These are phyloP conservation scores for Solea solea DNA, from an alignment of 2,113 vertebrate species.

Conservation along the genomic window DNA sequence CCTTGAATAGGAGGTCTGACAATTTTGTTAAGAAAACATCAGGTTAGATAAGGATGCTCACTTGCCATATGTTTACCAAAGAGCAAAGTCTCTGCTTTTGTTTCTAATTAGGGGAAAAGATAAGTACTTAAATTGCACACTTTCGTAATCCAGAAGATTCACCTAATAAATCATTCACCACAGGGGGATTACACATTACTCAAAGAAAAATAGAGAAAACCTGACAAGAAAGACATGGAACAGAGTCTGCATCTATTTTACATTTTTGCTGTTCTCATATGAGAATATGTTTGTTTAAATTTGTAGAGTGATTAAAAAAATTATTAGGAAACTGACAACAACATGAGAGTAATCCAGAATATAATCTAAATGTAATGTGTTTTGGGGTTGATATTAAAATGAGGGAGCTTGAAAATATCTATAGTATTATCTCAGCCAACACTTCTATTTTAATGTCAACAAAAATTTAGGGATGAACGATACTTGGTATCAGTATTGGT, in stretches of 20 bases:
- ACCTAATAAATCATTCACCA: constrained; percentile 18
- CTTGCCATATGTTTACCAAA: not conserved
- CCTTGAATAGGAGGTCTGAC: not conserved
- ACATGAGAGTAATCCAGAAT: no score
- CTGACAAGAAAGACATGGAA: not conserved
- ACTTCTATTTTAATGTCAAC: no score
- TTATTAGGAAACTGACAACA: no score
- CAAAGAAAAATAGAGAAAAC: not conserved
- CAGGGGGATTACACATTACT: constrained; percentile 12
- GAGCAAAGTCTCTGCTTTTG: constrained; percentile 15
- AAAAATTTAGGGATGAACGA: no score
- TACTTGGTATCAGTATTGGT: no score
- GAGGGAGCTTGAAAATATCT: no score
- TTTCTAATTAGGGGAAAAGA: not conserved
- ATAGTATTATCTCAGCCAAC: no score
- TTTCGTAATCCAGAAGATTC: not conserved
- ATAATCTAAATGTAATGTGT: no score
- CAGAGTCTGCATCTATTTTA: not conserved
- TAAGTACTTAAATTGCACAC: not conserved
- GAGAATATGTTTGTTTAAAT: no score
- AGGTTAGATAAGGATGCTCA: not conserved
- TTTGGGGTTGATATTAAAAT: no score
- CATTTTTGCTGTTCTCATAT: no score
- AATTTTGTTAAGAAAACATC: not conserved
- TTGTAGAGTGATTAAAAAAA: no score